phyloP scores from a whole-genome alignment of 2,888 invertebrate species.

The Lasioglossum morio region DNA sequence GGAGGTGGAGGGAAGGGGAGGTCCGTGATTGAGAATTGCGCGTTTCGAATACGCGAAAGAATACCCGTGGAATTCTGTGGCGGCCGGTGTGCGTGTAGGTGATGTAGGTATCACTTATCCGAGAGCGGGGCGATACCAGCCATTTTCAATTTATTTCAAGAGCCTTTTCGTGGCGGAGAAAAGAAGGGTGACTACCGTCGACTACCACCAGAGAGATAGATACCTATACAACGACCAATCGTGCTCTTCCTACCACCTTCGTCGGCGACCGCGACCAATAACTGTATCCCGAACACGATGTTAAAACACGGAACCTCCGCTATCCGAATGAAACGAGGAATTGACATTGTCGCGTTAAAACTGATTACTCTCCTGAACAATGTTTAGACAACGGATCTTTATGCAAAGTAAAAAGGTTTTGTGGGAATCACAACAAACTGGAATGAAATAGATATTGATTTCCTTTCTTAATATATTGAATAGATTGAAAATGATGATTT shows the following conservation, averaged over 20 bases:
- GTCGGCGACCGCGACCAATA: not conserved
- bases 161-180: constrained; percentile 78
- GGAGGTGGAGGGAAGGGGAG: not conserved
- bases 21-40: constrained; percentile 49
- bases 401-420: too few species aligned
- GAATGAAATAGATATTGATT: too few species aligned
- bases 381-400: too few species aligned
- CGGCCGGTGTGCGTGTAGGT: constrained; percentile 67
- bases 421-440: too few species aligned
- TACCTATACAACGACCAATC: constrained; percentile 11
- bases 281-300: not conserved
- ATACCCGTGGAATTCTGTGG: constrained; percentile 48
- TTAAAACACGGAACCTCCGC: not conserved
- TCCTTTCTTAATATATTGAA: too few species aligned
- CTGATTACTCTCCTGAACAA: too few species aligned
- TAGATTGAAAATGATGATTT: too few species aligned
- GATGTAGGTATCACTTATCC: constrained; percentile 78
- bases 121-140: constrained; percentile 78
- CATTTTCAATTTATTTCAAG: constrained; percentile 84
- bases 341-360: too few species aligned
- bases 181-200: constrained; percentile 69
- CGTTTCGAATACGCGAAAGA: constrained; percentile 65
- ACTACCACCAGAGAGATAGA: constrained; percentile 3
- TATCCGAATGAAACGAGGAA: not conserved
- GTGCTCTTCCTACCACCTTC: not conserved